Evolutionary conservation across 2,113 vertebrate genomes (phyloP).

Genomic region (Mystacornis crossleyi): DNA sequence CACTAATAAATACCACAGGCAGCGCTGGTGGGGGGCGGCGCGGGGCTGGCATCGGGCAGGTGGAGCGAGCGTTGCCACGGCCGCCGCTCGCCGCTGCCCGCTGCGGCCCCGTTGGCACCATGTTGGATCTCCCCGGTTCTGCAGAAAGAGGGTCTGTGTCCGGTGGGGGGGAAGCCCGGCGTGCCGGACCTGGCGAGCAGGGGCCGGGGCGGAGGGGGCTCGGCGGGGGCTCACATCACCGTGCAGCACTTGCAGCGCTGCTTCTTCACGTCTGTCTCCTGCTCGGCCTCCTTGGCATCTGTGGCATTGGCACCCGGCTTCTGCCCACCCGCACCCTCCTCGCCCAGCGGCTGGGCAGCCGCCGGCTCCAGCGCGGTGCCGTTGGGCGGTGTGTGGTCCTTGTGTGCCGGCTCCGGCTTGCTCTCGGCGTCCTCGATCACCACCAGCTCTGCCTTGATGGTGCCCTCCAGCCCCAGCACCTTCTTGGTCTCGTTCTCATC

Average conservation of each 20-base stretch:
- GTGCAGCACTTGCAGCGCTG: constrained; percentile 92
- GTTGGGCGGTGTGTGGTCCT: constrained; percentile 77
- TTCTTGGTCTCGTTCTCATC: constrained; percentile 90
- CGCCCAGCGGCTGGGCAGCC: neutral
- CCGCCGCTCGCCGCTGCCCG: neutral
- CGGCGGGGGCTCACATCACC: constrained; percentile 84
- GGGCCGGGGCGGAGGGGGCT: neutral
- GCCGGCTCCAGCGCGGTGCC: constrained; percentile 77
- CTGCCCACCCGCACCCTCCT: constrained; percentile 63
- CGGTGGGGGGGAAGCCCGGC: neutral
- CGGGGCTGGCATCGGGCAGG: neutral
- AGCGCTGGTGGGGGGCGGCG: neutral
- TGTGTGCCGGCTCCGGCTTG: constrained; percentile 61
- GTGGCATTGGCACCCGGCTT: constrained; percentile 38
- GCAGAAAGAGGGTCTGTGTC: neutral
- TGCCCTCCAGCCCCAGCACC: constrained; percentile 88
- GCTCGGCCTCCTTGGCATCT: constrained; percentile 61
- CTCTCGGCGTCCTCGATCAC: constrained; percentile 82
- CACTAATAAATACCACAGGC: constrained; percentile 41
- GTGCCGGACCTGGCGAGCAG: neutral
- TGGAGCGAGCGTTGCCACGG: neutral
- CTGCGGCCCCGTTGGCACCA: neutral
- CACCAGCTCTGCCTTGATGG: constrained; percentile 91
- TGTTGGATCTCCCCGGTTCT: neutral
- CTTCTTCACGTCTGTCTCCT: constrained; percentile 84